Base-by-base conservation (phyloP, 2,888 invertebrate species). In the Nomada goodeniana region DNA sequence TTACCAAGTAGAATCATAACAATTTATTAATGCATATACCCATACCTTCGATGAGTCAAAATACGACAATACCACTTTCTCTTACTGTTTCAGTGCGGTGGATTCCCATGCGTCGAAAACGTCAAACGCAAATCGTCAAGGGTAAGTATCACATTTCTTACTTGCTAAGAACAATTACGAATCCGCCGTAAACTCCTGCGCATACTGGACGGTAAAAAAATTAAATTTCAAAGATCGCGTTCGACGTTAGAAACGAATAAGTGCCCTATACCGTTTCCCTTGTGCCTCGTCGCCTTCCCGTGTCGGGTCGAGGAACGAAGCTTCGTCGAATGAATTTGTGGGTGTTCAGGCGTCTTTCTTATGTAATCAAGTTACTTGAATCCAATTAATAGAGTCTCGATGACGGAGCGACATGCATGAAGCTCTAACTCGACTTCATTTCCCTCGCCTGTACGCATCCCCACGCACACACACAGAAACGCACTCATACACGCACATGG, bases 71-170 rank as follows among this genome's bases (percentile, higher is more conserved):
- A 76, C 64, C 29, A 42, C 23, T 18, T 4, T n/a, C 10, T 67
- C 76, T 81, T 82, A 59, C 44, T 86, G 72, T 93, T 93, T 80
- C 91, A 93, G 93, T 93, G 93, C 57, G 92, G 92, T 85, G 91
- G 91, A 72, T 91, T 91, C 57, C 91, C 93, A 11, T 93, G 93
- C 79, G 89, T 89, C 76, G 91, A 92, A 82, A 89, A 74, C 61
- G 76, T 85, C 60, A 90, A 92, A 74, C 92, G 91, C 68, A 93
- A 93, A 87, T 84, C 91, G 64, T 88, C 91, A 29, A 91, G 93
- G 90, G 93, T 93, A 78, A 93, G 93, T 91, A 23, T 0, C 11
- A 42, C 9, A 44, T 47, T 1, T 47, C 15, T 36, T 7, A 7
- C 36, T 36, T 36, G 7, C 36, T 13, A 3, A 20, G 13, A 18